These are phyloP conservation scores for Odocoileus virginianus DNA, from an alignment of 2,113 vertebrate species.

Conservation along the genomic window DNA sequence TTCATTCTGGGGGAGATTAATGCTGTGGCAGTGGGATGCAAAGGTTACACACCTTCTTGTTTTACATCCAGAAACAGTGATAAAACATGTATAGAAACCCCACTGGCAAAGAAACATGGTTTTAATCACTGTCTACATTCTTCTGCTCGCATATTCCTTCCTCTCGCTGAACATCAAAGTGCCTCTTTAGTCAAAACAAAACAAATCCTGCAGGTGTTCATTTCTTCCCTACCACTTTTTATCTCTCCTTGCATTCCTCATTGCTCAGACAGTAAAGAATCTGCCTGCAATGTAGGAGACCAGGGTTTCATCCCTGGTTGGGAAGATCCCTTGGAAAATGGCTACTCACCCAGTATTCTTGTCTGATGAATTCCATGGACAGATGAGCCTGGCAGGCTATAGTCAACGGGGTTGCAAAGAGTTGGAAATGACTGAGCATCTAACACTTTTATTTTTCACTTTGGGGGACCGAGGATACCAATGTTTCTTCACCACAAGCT, in stretches of 20 bases:
- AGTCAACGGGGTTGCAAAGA: background rate
- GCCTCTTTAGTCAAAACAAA: conserved; percentile 79
- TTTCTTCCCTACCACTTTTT: conserved; percentile 74
- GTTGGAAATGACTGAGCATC: background rate
- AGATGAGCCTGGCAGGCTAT: background rate
- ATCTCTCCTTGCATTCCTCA: conserved; percentile 61
- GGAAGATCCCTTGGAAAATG: background rate
- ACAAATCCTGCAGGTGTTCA: conserved; percentile 80
- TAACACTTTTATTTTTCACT: background rate
- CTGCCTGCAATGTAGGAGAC: background rate
- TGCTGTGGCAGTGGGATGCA: background rate
- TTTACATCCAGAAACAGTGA: conserved; percentile 20
- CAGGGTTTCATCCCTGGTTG: background rate
- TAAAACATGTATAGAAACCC: background rate
- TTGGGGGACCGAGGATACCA: conserved; percentile 60
- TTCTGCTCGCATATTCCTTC: conserved; percentile 31
- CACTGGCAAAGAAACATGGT: conserved; percentile 5
- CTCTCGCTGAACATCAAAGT: conserved; percentile 41
- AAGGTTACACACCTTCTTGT: conserved; percentile 29
- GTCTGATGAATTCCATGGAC: background rate
- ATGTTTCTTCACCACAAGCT: conserved; percentile 70
- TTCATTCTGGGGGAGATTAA: background rate
- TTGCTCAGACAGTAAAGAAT: background rate
- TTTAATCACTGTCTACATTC: conserved; percentile 40
- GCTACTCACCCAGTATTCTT: background rate